phyloP scores from a whole-genome alignment of 2,797 vertebrate genomes.

The Picus viridis region DNA sequence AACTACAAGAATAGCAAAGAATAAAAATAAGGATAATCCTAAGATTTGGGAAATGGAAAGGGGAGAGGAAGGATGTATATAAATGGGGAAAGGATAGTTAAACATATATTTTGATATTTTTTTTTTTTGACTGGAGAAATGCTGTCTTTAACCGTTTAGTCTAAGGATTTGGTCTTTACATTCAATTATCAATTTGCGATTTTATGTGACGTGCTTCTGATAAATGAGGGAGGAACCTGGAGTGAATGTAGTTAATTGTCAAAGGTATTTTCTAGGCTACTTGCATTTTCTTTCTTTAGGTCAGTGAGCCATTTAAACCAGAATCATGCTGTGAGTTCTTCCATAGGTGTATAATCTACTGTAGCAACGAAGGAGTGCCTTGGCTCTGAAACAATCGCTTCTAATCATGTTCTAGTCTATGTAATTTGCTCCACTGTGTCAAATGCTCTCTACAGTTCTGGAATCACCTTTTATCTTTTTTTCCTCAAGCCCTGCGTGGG shows the following conservation, averaged over 20 bases:
- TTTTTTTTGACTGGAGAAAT: not conserved
- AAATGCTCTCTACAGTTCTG: not conserved
- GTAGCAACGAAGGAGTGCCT: not conserved
- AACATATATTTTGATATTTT: not conserved
- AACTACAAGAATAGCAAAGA: not conserved
- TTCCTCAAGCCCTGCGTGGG: not conserved
- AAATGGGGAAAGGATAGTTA: not conserved
- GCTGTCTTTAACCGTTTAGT: not conserved
- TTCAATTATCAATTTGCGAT: not conserved
- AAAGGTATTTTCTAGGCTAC: not conserved
- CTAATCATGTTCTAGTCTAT: rapidly evolving
- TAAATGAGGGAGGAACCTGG: not conserved
- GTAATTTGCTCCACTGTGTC: not conserved
- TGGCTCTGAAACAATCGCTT: not conserved
- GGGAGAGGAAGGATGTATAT: not conserved
- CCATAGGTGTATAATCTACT: not conserved
- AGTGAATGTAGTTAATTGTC: not conserved
- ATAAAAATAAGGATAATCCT: not conserved
- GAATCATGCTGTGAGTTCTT: not conserved
- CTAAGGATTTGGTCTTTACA: not conserved
- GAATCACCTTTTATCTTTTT: not conserved
- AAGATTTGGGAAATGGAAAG: not conserved
- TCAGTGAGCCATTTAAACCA: not conserved
- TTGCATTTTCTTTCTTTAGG: not conserved
- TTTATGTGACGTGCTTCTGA: not conserved